A percentile compares a stretch with the other conserved stretches of the same genome.
These are phyloP conservation scores for Carposina sasakii DNA, from an alignment of 1,140 invertebrate genomes.

Conservation along the genomic window DNA sequence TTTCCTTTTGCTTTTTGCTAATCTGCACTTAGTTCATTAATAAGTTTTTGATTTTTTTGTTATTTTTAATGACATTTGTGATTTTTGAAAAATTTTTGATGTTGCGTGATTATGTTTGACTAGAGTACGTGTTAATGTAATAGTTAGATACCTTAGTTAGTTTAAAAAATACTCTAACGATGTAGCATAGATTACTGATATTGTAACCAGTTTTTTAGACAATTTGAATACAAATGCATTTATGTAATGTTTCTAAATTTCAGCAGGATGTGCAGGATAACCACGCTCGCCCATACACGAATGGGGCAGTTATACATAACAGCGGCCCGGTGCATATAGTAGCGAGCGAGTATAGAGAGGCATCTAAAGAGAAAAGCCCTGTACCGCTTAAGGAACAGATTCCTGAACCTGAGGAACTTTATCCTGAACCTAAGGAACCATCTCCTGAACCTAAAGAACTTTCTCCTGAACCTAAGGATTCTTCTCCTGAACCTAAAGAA, in stretches of 20 bases:
- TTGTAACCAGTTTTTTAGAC: not conserved
- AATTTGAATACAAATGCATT: not conserved
- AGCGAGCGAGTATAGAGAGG: slow-evolving; percentile 50
- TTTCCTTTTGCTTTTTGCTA: no score
- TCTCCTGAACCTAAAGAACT: slow-evolving; percentile 13
- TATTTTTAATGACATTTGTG: no score
- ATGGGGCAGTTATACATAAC: slow-evolving; percentile 58
- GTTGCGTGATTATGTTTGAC: no score
- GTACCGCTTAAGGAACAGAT: slow-evolving; percentile 23
- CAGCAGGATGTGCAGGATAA: slow-evolving; percentile 62
- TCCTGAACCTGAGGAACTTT: slow-evolving; percentile 19
- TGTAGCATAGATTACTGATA: no score
- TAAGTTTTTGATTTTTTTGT: no score
- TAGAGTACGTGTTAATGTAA: no score
- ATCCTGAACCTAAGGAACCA: slow-evolving; percentile 28
- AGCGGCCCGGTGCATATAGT: slow-evolving; percentile 55
- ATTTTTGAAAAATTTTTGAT: no score
- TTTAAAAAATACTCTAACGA: no score
- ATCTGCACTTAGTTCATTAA: no score
- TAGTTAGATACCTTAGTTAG: no score
- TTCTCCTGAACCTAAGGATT: slow-evolving; percentile 15
- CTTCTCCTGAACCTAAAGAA: slow-evolving; percentile 14
- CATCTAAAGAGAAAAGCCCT: slow-evolving; percentile 35
- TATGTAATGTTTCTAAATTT: slow-evolving; percentile 15
- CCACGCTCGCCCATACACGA: slow-evolving; percentile 56